Evolutionary conservation across 1,140 invertebrate species (phyloP).

Genomic region (Micrasema longulum): DNA sequence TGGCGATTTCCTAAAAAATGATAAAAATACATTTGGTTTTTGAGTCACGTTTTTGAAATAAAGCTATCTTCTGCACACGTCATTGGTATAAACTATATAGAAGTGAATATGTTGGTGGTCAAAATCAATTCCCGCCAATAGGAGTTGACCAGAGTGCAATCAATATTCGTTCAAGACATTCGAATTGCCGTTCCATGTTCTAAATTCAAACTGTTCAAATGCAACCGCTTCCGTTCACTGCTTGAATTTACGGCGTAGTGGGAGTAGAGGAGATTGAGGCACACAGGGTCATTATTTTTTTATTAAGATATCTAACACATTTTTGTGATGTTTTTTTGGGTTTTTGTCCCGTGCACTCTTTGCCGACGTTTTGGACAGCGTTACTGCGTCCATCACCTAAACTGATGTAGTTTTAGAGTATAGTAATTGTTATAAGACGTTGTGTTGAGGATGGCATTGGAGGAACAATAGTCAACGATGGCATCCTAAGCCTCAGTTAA

Average conservation of each 20-base stretch:
- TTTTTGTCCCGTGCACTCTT: not conserved
- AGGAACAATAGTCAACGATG: too few species aligned
- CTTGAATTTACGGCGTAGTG: slow-evolving; percentile 20
- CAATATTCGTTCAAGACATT: slow-evolving; percentile 36
- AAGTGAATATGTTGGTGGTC: slow-evolving; percentile 12
- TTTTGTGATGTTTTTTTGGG: too few species aligned
- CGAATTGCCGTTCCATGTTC: slow-evolving; percentile 34
- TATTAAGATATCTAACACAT: too few species aligned
- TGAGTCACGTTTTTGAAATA: not conserved
- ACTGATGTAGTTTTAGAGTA: too few species aligned
- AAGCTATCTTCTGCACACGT: not conserved
- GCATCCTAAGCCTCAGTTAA: too few species aligned
- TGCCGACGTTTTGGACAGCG: too few species aligned
- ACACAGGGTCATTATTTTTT: too few species aligned
- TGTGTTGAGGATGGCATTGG: too few species aligned
- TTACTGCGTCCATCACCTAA: too few species aligned
- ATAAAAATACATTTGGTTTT: not conserved
- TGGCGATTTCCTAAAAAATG: not conserved
- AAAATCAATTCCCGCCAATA: slow-evolving; percentile 31
- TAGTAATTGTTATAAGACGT: too few species aligned
- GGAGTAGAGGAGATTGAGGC: too few species aligned
- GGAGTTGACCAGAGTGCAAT: not conserved
- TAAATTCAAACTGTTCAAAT: slow-evolving; percentile 34
- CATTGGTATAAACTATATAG: not conserved
- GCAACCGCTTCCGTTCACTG: slow-evolving; percentile 33